A percentile compares a stretch with the other conserved stretches of the same genome.
These are phyloP conservation scores for Myrmecophaga tridactyla DNA, from an alignment of 2,113 vertebrate genomes.

Conservation along the genomic window DNA sequence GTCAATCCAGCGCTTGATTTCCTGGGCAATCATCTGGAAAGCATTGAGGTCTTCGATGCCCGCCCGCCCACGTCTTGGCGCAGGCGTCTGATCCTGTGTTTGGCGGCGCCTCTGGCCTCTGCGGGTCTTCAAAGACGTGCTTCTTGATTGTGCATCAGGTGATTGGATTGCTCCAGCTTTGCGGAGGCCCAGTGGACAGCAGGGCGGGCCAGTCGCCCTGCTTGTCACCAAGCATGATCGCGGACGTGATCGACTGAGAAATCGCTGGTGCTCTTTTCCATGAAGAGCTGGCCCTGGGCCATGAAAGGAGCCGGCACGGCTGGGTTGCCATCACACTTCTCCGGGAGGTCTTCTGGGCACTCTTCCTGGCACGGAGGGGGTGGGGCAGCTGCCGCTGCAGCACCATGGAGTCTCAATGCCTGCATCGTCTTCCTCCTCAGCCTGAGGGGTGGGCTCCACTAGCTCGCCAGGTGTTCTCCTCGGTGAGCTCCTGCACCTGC, in stretches of 20 bases:
- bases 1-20: slow-evolving; percentile 74
- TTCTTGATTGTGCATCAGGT: slow-evolving; percentile 78
- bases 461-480: slow-evolving; percentile 60
- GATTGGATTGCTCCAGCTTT: slow-evolving; percentile 58
- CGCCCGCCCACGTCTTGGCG: slow-evolving; percentile 67
- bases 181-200: slow-evolving; percentile 73
- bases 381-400: neutral
- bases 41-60: slow-evolving; percentile 62
- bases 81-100: slow-evolving; percentile 76
- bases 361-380: neutral
- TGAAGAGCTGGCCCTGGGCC: slow-evolving; percentile 73
- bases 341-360: slow-evolving; percentile 56
- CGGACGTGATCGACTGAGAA: slow-evolving; percentile 65
- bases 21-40: slow-evolving; percentile 73
- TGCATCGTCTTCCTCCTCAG: slow-evolving; percentile 40
- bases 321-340: slow-evolving; percentile 75
- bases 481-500: slow-evolving; percentile 58
- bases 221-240: slow-evolving; percentile 77
- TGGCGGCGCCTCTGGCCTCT: slow-evolving; percentile 72
- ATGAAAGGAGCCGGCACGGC: slow-evolving; percentile 69
- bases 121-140: slow-evolving; percentile 76
- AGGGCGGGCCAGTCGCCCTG: slow-evolving; percentile 74
- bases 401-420: slow-evolving; percentile 52
- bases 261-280: slow-evolving; percentile 72
- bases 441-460: neutral